Evolutionary conservation across 2,888 invertebrate genomes (phyloP), one percentile per base, ranked within the genome.

Genomic region (Drosophila pseudotakahashii): DNA sequence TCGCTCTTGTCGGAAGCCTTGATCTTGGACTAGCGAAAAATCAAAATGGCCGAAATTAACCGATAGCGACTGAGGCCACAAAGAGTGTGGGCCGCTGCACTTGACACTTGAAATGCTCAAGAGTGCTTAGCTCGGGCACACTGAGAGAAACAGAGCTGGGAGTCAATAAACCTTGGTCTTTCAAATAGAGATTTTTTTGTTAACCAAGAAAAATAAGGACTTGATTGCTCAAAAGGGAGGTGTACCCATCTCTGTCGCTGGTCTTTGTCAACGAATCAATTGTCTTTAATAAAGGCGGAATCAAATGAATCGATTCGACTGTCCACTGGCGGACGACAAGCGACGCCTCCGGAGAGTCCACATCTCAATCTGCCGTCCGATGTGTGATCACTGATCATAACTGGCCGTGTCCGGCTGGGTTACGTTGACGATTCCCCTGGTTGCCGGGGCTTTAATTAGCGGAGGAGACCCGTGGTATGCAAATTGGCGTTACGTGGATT

Each of bases 301-400:
- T 87, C 75, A 78, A 75, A 87, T 81, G 81, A 87, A 82, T 82
- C 84, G 87, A 87, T 87, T 84, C 87, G 87, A 74, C 83, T 77
- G 76, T 68, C 53, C 68, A 47, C 48, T 19, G 19, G 19, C 19
- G 19, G 19, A 19, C 19, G 19, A 19, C 19, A 19, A 19, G 19
- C 19, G 19, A 19, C 19, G 19, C 19, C 19, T 57, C 39, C n/a
- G 11, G 23, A 16, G 30, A 45, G 55, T 37, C 61, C 32, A 11
- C 64, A 44, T 64, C 44, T 48, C 44, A 37, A 47, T 19, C 19
- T 19, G 19, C 19, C 19, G 19, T 19, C 19, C 19, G 19, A 19
- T 48, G 48, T 48, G 48, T 34, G 34, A 34, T 66, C 66, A 66
- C 53, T 34, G 34, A 34, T 66, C 66, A 66, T 66, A 66, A 66